Base-by-base conservation (phyloP, 2,888 invertebrate genomes). In the Ctena decussata region DNA sequence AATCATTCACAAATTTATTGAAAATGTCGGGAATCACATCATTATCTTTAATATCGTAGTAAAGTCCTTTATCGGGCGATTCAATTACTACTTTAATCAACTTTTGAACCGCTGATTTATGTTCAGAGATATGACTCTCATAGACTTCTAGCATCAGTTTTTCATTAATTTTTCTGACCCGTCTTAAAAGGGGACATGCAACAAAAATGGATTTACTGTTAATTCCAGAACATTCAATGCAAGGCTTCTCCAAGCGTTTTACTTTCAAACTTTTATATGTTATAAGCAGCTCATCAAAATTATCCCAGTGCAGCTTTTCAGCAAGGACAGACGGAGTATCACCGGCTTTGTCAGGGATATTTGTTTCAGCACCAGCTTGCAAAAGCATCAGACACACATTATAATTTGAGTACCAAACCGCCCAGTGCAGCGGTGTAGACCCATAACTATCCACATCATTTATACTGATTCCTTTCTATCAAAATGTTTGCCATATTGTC, bases 401-500 rank as follows among this genome's bases (percentile, higher is more conserved):
- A 46, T 21, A 18, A 15, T 15, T 21, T 8, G 18, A n/a, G 21
- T 21, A 46, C 46, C 46, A 46, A 18, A 46, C 46, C 18, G 46
- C 46, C 46, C 46, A 46, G 46, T 46, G 46, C 12, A 46, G 46
- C 18, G 46, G 15, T 12, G 46, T 46, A 21, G 46, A 46, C 21
- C 46, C 46, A 46, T 15, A 46, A 15, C 2, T 46, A 46, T 46
- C 46, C 21, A 21, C 18, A 3, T 3, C 21, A 21, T 46, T 46
- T 12, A 46, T 15, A 18, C 21, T 21, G 8, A 27, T 24, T 37
- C 30, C 30, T 69, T 21, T 75, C 39, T 15, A 69, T 71, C 46
- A 46, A 46, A 11, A 80, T 41, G 35, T 69, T 65, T 18, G 53
- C 53, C 74, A 80, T 60, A 30, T 80, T 80, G 15, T 74, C 60